Evolutionary conservation across 1,140 invertebrate genomes (phyloP).

Genomic region (Lysiphlebus fabarum): DNA sequence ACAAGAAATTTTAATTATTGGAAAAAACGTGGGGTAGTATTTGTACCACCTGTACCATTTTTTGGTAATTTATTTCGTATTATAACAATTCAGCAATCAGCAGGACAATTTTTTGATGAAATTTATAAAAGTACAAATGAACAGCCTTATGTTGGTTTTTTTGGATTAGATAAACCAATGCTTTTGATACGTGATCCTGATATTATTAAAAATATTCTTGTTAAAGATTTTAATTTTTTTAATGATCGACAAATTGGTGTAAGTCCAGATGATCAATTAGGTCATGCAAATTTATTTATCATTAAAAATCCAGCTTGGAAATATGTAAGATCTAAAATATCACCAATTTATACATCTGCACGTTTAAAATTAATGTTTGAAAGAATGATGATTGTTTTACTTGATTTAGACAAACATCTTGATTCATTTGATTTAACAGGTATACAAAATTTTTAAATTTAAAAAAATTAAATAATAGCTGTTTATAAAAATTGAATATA

Average conservation of each 20-base stretch:
- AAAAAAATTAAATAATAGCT: neutral
- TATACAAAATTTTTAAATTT: slow-evolving; percentile 40
- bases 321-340: slow-evolving; percentile 42
- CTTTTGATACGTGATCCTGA: slow-evolving; percentile 51
- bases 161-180: slow-evolving; percentile 41
- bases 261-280: slow-evolving; percentile 32
- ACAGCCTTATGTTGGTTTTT: slow-evolving; percentile 41
- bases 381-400: slow-evolving; percentile 46
- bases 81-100: slow-evolving; percentile 20
- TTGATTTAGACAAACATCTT: slow-evolving; percentile 35
- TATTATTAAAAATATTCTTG: slow-evolving; percentile 48
- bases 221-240: slow-evolving; percentile 55
- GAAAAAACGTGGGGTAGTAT: slow-evolving; percentile 39
- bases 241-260: slow-evolving; percentile 31
- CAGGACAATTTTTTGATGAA: slow-evolving; percentile 21
- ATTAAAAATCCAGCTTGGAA: slow-evolving; percentile 48
- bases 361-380: slow-evolving; percentile 51
- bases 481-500: neutral
- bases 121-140: slow-evolving; percentile 29
- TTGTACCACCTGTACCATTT: slow-evolving; percentile 36
- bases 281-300: slow-evolving; percentile 38
- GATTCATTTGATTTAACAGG: slow-evolving; percentile 25
- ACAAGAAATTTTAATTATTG: slow-evolving; percentile 49
- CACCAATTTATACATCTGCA: slow-evolving; percentile 48
- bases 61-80: slow-evolving; percentile 40